phyloP scores from a whole-genome alignment of 2,113 vertebrate species.

The Hydropotes inermis region DNA sequence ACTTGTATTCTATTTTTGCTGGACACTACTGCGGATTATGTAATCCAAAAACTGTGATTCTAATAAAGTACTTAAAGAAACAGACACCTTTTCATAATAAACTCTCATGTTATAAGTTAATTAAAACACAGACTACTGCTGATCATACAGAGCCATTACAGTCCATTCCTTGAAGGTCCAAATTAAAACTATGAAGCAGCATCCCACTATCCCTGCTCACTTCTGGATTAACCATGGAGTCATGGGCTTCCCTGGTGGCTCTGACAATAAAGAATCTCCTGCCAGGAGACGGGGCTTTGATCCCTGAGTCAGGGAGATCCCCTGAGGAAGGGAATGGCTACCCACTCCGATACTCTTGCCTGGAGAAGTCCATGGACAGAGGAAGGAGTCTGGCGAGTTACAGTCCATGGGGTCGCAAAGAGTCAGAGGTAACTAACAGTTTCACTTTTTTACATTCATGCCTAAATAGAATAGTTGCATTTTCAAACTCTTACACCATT shows the following conservation, averaged over 20 bases:
- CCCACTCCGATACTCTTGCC: background rate
- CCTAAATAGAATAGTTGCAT: background rate
- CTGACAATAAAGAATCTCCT: background rate
- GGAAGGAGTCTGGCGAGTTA: background rate
- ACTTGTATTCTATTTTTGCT: background rate
- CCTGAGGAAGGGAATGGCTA: background rate
- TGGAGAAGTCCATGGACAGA: background rate
- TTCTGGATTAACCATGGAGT: background rate
- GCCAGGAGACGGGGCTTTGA: background rate
- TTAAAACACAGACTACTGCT: background rate
- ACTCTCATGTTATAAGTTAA: background rate
- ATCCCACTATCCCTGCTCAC: background rate
- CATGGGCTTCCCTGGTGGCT: background rate
- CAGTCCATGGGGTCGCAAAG: background rate
- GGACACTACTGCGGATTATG: background rate
- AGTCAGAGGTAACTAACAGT: background rate
- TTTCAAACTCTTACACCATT: background rate
- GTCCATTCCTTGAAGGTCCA: background rate
- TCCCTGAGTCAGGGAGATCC: background rate
- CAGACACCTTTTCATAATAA: background rate
- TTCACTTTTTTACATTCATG: background rate
- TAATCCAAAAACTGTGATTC: background rate
- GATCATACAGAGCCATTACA: background rate
- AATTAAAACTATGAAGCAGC: background rate
- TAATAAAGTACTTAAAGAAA: constrained; percentile 11